Percentiles rank a stretch among this genome's conserved stretches.
These are phyloP conservation scores for Columbina picui DNA, from an alignment of 2,113 vertebrate genomes.

Conservation along the genomic window DNA sequence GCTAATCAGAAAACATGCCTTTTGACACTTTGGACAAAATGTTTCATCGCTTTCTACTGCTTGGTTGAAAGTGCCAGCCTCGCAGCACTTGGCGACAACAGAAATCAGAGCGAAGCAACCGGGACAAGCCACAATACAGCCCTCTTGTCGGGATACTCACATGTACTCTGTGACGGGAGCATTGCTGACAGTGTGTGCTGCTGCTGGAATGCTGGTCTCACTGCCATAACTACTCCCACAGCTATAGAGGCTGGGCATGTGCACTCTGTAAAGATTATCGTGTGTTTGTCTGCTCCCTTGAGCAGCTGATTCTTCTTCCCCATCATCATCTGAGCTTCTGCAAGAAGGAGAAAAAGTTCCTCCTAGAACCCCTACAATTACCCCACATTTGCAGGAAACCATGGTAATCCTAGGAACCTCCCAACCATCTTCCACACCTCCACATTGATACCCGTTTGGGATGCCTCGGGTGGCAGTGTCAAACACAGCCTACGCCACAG, in stretches of 20 bases:
- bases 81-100: background rate
- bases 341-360: constrained; percentile 42
- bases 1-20: background rate
- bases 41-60: background rate
- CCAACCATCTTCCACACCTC: constrained; percentile 49
- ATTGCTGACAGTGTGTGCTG: constrained; percentile 98
- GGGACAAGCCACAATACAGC: background rate
- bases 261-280: constrained; percentile 95
- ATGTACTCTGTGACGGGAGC: constrained; percentile 98
- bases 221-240: constrained; percentile 98
- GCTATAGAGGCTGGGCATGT: constrained; percentile 99
- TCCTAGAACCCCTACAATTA: constrained; percentile 24
- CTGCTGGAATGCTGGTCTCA: constrained; percentile 94
- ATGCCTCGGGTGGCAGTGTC: constrained; percentile 55
- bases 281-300: constrained; percentile 89
- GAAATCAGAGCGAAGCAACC: background rate
- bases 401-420: constrained; percentile 28
- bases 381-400: constrained; percentile 33
- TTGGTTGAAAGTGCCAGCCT: background rate
- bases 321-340: constrained; percentile 88
- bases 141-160: constrained; percentile 76
- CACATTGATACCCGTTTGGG: constrained; percentile 17
- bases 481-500: constrained; percentile 38
- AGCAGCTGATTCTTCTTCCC: constrained; percentile 88
- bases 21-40: background rate